Evolutionary conservation across 2,888 invertebrate genomes (phyloP).

Genomic region (Epicampocera succincta): DNA sequence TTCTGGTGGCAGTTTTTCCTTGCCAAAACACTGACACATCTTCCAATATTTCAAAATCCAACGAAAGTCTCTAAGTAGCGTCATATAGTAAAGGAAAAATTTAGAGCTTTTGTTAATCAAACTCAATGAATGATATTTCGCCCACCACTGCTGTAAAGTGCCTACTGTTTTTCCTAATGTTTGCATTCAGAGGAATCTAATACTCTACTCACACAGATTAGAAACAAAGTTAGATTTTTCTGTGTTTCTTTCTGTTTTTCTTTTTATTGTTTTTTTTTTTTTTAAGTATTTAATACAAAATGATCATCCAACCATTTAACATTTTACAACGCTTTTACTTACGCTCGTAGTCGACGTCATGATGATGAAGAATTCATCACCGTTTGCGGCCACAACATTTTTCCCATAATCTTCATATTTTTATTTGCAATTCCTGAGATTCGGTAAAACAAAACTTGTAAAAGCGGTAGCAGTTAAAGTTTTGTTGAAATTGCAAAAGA

Average conservation of each 20-base stretch:
- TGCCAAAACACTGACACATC: too few relatives aligned
- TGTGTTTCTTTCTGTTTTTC: too few relatives aligned
- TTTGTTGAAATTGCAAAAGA: slow-evolving; percentile 1
- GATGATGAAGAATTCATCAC: neutral
- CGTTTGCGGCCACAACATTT: slow-evolving; percentile 4
- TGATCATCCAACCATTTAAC: slow-evolving; percentile 64
- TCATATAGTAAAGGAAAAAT: too few relatives aligned
- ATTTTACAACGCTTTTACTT: slow-evolving; percentile 47
- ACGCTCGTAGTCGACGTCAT: slow-evolving; percentile 14
- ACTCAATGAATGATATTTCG: too few relatives aligned
- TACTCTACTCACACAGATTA: slow-evolving; percentile 25
- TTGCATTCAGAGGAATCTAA: slow-evolving; percentile 35
- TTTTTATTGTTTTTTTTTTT: slow-evolving; percentile 13
- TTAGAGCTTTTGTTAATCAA: too few relatives aligned
- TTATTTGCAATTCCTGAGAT: slow-evolving; percentile 23
- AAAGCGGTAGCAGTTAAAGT: slow-evolving; percentile 16
- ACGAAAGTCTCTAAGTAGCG: too few relatives aligned
- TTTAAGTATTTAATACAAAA: slow-evolving; percentile 44
- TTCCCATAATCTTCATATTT: slow-evolving; percentile 48
- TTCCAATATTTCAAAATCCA: too few relatives aligned
- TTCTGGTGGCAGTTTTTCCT: too few relatives aligned
- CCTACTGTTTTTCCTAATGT: slow-evolving; percentile 32
- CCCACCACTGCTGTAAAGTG: neutral
- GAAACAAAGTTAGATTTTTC: slow-evolving; percentile 11
- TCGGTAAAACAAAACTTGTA: slow-evolving; percentile 37